Evolutionary conservation across 2,797 vertebrate genomes (phyloP).

Genomic region (Hippopotamyrus pictus): DNA sequence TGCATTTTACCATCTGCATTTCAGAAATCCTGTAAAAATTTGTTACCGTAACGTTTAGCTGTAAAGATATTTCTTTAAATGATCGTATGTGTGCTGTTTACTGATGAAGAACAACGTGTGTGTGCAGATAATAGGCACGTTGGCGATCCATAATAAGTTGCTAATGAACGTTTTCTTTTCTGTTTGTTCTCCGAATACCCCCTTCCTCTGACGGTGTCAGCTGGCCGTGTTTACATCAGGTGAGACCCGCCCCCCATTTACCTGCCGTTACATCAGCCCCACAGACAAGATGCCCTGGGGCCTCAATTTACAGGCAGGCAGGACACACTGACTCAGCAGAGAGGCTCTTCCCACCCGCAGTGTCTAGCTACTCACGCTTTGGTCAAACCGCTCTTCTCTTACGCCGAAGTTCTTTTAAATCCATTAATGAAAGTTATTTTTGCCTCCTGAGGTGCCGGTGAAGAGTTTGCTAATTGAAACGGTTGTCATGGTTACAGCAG

Average conservation of each 20-base stretch:
- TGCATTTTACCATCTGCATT: background rate
- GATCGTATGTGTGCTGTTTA: background rate
- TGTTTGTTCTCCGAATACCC: conserved; percentile 10
- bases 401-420: background rate
- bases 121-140: background rate
- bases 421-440: background rate
- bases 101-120: background rate
- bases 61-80: background rate
- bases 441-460: background rate
- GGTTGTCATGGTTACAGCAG: background rate
- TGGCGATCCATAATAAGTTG: background rate
- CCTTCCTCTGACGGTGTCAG: conserved; percentile 53
- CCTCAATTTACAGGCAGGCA: background rate
- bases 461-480: background rate
- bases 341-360: background rate
- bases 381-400: background rate
- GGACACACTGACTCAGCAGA: background rate
- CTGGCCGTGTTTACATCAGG: conserved; percentile 99
- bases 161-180: background rate
- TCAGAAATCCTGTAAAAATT: background rate
- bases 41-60: background rate
- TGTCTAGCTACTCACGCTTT: background rate
- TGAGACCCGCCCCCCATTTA: conserved; percentile 55
- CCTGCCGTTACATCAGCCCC: conserved; percentile 38
- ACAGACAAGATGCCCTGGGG: background rate